These are phyloP conservation scores for Rhynchophorus ferrugineus DNA, from an alignment of 1,140 invertebrate species.

Conservation along the genomic window DNA sequence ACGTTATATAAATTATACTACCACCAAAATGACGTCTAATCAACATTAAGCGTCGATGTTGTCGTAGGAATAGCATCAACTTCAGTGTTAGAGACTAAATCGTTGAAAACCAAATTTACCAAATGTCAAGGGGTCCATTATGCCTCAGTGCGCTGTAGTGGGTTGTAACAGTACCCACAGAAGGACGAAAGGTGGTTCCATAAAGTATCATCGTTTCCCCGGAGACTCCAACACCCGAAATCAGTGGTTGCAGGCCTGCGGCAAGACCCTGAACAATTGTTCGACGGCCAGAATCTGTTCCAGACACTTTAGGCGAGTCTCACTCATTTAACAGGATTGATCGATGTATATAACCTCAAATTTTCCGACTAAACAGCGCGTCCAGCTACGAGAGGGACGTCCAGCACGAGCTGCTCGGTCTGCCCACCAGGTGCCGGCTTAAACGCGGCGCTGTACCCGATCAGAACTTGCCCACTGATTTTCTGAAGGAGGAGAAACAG, in stretches of 20 bases:
- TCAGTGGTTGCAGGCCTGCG: slow-evolving; percentile 48
- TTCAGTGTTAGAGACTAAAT: no score
- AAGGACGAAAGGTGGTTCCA: slow-evolving; percentile 48
- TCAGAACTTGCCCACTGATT: slow-evolving; percentile 30
- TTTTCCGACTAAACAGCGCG: slow-evolving; percentile 24
- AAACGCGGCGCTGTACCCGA: slow-evolving; percentile 47
- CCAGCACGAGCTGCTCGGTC: slow-evolving; percentile 49
- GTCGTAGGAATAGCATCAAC: no score
- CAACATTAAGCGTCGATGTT: no score
- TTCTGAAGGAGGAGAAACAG: slow-evolving; percentile 25
- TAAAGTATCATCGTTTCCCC: slow-evolving; percentile 52
- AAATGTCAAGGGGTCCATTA: slow-evolving; percentile 28
- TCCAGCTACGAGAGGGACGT: slow-evolving; percentile 51
- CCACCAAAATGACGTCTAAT: no score
- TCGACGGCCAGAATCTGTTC: slow-evolving; percentile 52
- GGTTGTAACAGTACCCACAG: slow-evolving; percentile 52
- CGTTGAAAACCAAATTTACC: no score
- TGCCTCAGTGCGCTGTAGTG: slow-evolving; percentile 53
- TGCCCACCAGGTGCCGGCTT: slow-evolving; percentile 48
- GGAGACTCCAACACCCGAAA: slow-evolving; percentile 46
- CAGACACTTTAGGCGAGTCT: slow-evolving; percentile 43
- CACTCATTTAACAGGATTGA: neutral
- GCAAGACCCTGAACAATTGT: slow-evolving; percentile 46
- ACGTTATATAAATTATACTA: no score
- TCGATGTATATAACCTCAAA: neutral